A percentile compares a stretch with the other conserved stretches of the same genome.
Conservation (phyloP, 2,113 vertebrate genomes). For the Lycocorax pyrrhopterus region DNA sequence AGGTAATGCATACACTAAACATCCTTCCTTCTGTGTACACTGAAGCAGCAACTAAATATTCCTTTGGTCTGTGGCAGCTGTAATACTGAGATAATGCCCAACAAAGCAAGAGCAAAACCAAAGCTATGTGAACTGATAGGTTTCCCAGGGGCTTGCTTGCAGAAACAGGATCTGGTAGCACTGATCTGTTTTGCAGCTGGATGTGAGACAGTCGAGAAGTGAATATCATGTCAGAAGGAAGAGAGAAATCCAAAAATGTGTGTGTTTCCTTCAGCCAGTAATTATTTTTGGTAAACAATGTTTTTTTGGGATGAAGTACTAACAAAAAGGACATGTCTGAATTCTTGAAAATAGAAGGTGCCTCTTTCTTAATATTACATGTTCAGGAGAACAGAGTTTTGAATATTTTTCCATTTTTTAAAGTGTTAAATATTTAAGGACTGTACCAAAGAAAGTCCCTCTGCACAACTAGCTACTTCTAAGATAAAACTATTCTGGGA, state of each 20-base stretch:
- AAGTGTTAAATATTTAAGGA: neutral
- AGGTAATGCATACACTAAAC: neutral
- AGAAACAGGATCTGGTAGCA: neutral
- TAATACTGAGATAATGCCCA: neutral
- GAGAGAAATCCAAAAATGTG: neutral
- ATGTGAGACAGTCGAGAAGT: neutral
- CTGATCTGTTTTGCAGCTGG: neutral
- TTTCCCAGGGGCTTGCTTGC: neutral
- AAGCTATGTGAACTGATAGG: neutral
- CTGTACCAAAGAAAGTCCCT: neutral
- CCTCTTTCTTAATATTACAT: neutral
- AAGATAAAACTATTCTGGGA: neutral
- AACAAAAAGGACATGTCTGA: neutral
- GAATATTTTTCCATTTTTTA: neutral
- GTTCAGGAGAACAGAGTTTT: neutral
- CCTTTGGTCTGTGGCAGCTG: neutral
- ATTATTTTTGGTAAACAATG: neutral
- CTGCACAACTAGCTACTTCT: neutral
- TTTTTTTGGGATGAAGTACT: neutral
- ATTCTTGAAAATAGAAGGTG: neutral
- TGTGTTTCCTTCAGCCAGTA: neutral
- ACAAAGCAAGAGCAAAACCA: neutral
- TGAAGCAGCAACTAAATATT: neutral
- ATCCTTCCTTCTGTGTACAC: neutral
- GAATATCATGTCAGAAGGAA: neutral